A percentile compares a stretch with the other conserved stretches of the same genome.
Conservation (phyloP, 1,140 invertebrate species). For the Chironomus tepperi region DNA sequence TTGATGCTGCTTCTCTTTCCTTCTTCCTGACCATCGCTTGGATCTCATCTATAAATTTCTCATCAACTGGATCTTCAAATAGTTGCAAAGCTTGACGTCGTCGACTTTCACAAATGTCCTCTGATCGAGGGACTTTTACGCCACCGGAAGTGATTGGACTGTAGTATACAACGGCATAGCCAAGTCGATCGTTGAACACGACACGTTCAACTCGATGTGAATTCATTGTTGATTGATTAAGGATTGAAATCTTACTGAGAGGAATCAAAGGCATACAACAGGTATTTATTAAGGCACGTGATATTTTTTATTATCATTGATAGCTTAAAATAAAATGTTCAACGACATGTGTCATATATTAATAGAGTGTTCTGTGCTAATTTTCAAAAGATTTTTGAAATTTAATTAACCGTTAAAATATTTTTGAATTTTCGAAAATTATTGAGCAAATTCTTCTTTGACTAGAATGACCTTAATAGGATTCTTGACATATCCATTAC, state of each 20-base stretch:
- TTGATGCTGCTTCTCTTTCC: not conserved
- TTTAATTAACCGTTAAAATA: not conserved
- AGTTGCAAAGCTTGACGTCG: not conserved
- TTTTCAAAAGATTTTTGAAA: not conserved
- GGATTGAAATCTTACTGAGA: not conserved
- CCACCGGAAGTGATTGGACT: not conserved
- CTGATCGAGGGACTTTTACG: not conserved
- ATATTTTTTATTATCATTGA: too few relatives aligned
- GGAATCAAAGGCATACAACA: not conserved
- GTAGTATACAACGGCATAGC: not conserved
- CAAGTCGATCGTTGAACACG: not conserved
- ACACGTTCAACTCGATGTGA: not conserved
- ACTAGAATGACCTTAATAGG: too few relatives aligned
- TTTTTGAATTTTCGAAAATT: not conserved
- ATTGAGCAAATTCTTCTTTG: too few relatives aligned
- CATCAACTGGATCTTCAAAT: not conserved
- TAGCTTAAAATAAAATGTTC: too few relatives aligned
- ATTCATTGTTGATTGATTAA: not conserved
- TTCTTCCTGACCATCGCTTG: not conserved
- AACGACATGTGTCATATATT: too few relatives aligned
- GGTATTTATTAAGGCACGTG: not conserved
- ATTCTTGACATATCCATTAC: too few relatives aligned
- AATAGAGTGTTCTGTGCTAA: too few relatives aligned
- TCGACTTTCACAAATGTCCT: not conserved
- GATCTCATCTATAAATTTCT: constrained; percentile 2